phyloP scores from a whole-genome alignment of 2,113 vertebrate genomes.

The Chionis minor region DNA sequence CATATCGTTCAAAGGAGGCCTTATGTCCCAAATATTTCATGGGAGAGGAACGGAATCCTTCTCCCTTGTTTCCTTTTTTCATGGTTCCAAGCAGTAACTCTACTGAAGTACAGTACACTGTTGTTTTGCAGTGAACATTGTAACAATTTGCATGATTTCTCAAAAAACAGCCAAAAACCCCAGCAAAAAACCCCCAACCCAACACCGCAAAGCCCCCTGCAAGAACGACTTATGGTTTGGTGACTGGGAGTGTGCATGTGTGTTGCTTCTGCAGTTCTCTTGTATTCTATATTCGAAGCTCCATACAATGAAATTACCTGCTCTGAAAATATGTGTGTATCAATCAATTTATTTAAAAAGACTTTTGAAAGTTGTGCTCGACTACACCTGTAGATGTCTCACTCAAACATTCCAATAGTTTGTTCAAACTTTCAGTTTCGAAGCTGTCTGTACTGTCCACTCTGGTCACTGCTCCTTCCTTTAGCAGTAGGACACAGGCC shows the following conservation, averaged over 20 bases:
- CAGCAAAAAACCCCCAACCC: not conserved
- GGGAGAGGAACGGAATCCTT: not conserved
- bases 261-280: not conserved
- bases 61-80: not conserved
- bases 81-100: not conserved
- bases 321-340: not conserved
- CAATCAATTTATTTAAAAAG: not conserved
- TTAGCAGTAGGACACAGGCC: fast-evolving
- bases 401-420: not conserved
- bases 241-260: fast-evolving
- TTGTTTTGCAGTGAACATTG: not conserved
- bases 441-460: fast-evolving
- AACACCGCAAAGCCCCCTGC: not conserved
- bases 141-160: not conserved
- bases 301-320: not conserved
- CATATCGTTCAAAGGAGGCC: not conserved
- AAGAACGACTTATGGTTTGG: not conserved
- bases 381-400: not conserved
- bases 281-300: not conserved
- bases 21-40: not conserved
- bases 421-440: no score
- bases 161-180: not conserved
- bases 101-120: not conserved
- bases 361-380: not conserved
- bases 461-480: not conserved